Percentiles rank a stretch among this genome's conserved stretches.
phyloP scores from a whole-genome alignment of 1,140 invertebrate genomes.

The Ctenoplectra terminalis region DNA sequence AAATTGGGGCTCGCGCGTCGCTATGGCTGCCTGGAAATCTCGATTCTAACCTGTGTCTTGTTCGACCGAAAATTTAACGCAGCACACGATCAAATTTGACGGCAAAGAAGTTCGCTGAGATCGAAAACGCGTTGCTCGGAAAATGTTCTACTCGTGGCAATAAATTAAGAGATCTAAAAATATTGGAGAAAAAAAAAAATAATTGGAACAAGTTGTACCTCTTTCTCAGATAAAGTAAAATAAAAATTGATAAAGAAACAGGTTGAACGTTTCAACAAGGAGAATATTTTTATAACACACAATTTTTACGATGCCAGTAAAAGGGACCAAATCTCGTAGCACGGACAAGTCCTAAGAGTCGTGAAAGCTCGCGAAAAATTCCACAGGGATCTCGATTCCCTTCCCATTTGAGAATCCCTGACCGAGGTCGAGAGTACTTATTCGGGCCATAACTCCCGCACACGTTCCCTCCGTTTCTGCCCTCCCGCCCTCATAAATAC shows the following conservation, averaged over 20 bases:
- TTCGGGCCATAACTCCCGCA: conserved; percentile 79
- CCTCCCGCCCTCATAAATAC: conserved; percentile 79
- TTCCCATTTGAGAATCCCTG: conserved; percentile 74
- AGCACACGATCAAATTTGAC: too few species aligned
- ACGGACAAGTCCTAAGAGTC: background rate
- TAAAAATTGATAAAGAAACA: background rate
- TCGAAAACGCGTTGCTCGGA: too few species aligned
- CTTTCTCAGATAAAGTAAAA: background rate
- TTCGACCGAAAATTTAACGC: too few species aligned
- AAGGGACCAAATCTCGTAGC: too few species aligned
- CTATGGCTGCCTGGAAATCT: conserved; percentile 25
- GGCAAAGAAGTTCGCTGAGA: too few species aligned
- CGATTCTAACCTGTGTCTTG: background rate
- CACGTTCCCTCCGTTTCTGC: conserved; percentile 75
- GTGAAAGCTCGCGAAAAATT: background rate
- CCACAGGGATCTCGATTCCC: conserved; percentile 2
- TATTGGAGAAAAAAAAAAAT: too few species aligned
- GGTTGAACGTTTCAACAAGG: background rate
- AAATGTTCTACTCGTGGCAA: too few species aligned
- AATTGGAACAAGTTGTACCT: background rate
- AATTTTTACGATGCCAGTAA: background rate
- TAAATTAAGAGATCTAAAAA: too few species aligned
- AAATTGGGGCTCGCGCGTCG: conserved; percentile 36
- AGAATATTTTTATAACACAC: too few species aligned
- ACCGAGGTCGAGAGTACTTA: conserved; percentile 79